These are phyloP conservation scores for Drosophila orena DNA, from an alignment of 1,140 invertebrate species.

Conservation along the genomic window DNA sequence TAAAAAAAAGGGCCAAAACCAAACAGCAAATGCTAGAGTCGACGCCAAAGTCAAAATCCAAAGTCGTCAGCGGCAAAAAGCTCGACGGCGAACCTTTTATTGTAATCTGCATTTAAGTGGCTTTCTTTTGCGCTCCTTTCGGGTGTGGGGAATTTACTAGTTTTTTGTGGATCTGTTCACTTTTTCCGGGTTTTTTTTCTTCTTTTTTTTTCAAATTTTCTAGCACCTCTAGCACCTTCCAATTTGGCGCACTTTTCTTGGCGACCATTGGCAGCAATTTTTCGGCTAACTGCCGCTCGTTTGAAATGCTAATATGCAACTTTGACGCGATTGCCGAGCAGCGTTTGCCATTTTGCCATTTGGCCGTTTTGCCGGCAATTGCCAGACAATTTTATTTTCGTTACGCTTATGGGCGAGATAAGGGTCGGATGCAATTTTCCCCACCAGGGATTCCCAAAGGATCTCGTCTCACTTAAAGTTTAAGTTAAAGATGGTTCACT, in stretches of 20 bases:
- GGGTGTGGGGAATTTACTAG: conserved; percentile 10
- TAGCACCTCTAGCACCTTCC: conserved; percentile 60
- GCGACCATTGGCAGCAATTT: conserved; percentile 75
- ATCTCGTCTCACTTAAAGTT: conserved; percentile 6
- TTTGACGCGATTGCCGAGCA: conserved; percentile 70
- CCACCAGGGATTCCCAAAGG: conserved; percentile 36
- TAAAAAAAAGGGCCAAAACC: conserved; percentile 39
- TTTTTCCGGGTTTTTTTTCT: background rate
- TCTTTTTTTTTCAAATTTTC: too few relatives aligned
- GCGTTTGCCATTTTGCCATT: conserved; percentile 11
- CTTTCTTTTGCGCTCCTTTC: conserved; percentile 68
- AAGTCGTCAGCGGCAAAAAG: conserved; percentile 64
- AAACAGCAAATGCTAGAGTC: conserved; percentile 21
- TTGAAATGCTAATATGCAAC: conserved; percentile 82
- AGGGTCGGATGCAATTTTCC: conserved; percentile 49
- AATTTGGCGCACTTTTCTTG: conserved; percentile 74
- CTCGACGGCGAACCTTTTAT: conserved; percentile 56
- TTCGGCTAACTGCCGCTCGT: conserved; percentile 80
- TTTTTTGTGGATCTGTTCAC: conserved; percentile 14
- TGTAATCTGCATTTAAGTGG: conserved; percentile 82
- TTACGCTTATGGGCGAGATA: conserved; percentile 57
- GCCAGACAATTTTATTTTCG: conserved; percentile 79
- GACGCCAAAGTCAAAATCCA: conserved; percentile 17
- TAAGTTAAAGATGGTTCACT: conserved; percentile 4
- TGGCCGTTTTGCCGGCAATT: conserved; percentile 55